Evolutionary conservation across 2,113 vertebrate genomes (phyloP), one percentile per base, ranked within the genome.

Genomic region (Arenaria interpres): DNA sequence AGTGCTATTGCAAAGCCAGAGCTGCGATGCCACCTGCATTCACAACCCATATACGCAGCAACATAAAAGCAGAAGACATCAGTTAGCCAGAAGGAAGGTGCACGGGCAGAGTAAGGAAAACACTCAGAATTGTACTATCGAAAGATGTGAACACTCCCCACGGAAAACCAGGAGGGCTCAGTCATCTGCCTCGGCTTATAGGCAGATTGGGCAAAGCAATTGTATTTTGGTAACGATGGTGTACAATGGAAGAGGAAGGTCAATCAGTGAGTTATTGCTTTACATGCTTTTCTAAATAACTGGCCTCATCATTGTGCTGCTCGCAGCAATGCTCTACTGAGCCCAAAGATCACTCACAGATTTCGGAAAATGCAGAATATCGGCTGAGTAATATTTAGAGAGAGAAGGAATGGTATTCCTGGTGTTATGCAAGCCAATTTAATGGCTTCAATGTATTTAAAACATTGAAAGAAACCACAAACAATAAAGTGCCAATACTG

Each of bases 311-410:
- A 19, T 4, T 86, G 43, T 74, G 54, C 20, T 80, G 54, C 59
- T 80, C 24, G 7, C 75, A 78, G 67, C 0, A 0, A 23, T 76
- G 74, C 53, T 59, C 54, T 74, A 24, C 24, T 0, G 0, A 93
- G 32, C 48, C 48, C n/a, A 62, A 69, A 89, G 50, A 46, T 60
- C 53, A 75, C 39, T 79, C 25, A 51, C 20, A 46, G 41, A 30
- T 68, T 96, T 78, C 64, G 43, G 48, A 53, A 94, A 91, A 67
- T 6, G 91, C 13, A 60, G 39, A 71, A 5, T 60, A 82, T 17
- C 62, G 82, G 32, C 24, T 48, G 78, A 82, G 28, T 25, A 87
- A 37, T 76, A 72, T 57, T 94, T 94, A 64, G 41, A 89, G 48
- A 45, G 7, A 79, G 48, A 72, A 6, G 28, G 22, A 86, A 51